Percentiles rank a stretch among this genome's conserved stretches.
Evolutionary conservation across 2,888 invertebrate genomes (phyloP).

Genomic region (Drosophila picticornis): DNA sequence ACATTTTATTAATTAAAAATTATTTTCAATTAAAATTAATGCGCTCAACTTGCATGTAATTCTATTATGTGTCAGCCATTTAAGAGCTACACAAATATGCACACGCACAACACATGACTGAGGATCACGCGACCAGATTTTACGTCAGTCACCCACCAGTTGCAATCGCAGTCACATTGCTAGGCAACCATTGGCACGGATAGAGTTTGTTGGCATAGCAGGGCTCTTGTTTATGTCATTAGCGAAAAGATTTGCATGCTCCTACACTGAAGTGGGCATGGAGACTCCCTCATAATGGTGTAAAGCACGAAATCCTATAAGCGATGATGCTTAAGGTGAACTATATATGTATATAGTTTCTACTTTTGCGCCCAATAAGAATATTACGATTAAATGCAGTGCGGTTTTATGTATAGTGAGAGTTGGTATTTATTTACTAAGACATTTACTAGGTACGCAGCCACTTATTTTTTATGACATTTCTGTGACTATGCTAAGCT

Average conservation of each 20-base stretch:
- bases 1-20: constrained; percentile 80
- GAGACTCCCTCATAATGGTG: constrained; percentile 28
- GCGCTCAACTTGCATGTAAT: constrained; percentile 73
- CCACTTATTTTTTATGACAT: too few relatives aligned
- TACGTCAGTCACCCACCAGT: neutral
- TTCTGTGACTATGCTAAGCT: neutral
- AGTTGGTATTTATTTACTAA: neutral
- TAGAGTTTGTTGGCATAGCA: neutral
- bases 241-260: neutral
- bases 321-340: constrained; percentile 36
- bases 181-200: constrained; percentile 14
- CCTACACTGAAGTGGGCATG: constrained; percentile 17
- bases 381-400: neutral
- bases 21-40: constrained; percentile 77
- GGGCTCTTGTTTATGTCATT: constrained; percentile 16
- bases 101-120: neutral
- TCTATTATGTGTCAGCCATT: constrained; percentile 66
- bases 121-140: neutral
- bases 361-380: neutral
- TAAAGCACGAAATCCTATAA: constrained; percentile 35
- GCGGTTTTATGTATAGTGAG: neutral
- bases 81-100: constrained; percentile 49
- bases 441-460: too few relatives aligned
- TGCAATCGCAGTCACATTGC: constrained; percentile 19
- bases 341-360: neutral